phyloP scores from a whole-genome alignment of 2,888 invertebrate species.

The Autographa pulchrina region DNA sequence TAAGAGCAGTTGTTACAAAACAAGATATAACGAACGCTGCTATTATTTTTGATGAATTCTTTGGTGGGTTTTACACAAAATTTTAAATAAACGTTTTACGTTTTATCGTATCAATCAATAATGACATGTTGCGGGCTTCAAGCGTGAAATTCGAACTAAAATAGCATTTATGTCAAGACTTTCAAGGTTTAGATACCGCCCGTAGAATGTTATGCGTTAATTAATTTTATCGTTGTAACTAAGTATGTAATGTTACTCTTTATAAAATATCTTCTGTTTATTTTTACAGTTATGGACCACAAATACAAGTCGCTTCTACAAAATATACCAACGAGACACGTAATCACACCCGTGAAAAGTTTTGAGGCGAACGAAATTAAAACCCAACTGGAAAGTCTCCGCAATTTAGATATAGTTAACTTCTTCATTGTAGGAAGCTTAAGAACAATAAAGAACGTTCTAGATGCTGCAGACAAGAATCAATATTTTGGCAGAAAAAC shows the following conservation, averaged over 20 bases:
- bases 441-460: conserved; percentile 91
- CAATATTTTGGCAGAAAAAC: conserved; percentile 95
- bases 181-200: conserved; percentile 53
- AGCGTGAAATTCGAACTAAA: conserved; percentile 48
- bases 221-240: conserved; percentile 41
- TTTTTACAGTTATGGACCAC: conserved; percentile 95
- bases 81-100: conserved; percentile 20
- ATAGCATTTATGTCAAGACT: conserved; percentile 35
- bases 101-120: conserved; percentile 54
- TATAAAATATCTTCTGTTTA: conserved; percentile 53
- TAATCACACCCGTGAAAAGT: conserved; percentile 92
- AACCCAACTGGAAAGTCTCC: conserved; percentile 92
- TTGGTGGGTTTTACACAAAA: conserved; percentile 88
- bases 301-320: conserved; percentile 97
- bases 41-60: conserved; percentile 96
- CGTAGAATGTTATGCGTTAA: conserved; percentile 45
- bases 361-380: conserved; percentile 90
- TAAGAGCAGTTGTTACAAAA: conserved; percentile 94
- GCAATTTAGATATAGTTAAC: conserved; percentile 96
- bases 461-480: conserved; percentile 92
- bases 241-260: conserved; percentile 36
- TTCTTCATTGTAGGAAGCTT: conserved; percentile 95
- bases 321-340: conserved; percentile 97
- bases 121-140: conserved; percentile 42
- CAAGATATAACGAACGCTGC: conserved; percentile 98